A percentile compares a stretch with the other conserved stretches of the same genome.
These are phyloP conservation scores for Meloidogyne chitwoodi DNA, from an alignment of 1,140 invertebrate genomes.

Conservation along the genomic window DNA sequence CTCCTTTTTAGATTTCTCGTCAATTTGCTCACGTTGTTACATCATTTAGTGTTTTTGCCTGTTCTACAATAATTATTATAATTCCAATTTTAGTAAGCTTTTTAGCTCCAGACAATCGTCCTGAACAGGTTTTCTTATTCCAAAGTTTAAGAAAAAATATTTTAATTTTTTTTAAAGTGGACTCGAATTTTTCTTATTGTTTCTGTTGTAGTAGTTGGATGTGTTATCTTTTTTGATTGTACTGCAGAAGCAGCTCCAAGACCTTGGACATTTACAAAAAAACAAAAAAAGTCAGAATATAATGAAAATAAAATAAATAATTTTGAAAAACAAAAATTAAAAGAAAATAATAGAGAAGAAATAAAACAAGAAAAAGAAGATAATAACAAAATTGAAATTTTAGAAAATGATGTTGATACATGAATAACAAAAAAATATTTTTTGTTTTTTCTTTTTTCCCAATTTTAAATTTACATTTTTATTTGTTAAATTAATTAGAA, in stretches of 20 bases:
- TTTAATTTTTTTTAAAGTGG: constrained; percentile 15
- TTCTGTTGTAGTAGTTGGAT: constrained; percentile 2
- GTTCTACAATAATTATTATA: constrained; percentile 12
- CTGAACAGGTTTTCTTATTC: background rate
- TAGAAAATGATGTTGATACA: background rate
- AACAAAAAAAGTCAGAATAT: background rate
- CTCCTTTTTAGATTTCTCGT: constrained; percentile 26
- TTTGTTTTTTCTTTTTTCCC: background rate
- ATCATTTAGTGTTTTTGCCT: constrained; percentile 27
- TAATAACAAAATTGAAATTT: background rate
- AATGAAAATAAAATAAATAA: background rate
- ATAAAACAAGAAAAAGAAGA: background rate
- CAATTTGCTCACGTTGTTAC: constrained; percentile 37
- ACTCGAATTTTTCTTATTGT: constrained; percentile 23
- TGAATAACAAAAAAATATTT: too few relatives aligned
- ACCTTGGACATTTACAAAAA: constrained; percentile 25
- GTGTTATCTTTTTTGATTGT: constrained; percentile 33
- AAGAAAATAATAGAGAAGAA: background rate
- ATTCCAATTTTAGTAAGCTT: constrained; percentile 23
- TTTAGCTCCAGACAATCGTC: constrained; percentile 16
- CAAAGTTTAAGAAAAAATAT: background rate
- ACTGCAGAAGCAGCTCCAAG: constrained; percentile 32
- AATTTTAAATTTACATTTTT: too few relatives aligned
- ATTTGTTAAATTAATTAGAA: too few relatives aligned
- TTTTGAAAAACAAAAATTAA: background rate